phyloP scores from a whole-genome alignment of 2,888 invertebrate species.

The Theretra japonica region DNA sequence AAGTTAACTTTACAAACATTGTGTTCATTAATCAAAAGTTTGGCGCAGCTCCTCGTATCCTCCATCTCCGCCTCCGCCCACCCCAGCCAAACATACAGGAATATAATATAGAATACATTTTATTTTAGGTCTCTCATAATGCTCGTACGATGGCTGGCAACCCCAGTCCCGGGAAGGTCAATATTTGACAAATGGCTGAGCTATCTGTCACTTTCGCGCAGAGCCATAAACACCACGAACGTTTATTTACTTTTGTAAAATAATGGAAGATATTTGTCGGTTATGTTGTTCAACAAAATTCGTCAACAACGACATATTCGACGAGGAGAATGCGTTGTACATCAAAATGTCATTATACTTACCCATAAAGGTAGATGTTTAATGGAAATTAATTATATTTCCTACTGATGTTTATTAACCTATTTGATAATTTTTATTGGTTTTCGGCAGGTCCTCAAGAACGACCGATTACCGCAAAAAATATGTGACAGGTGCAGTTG shows the following conservation, averaged over 20 bases:
- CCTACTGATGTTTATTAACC: conserved; percentile 48
- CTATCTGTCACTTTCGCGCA: conserved; percentile 65
- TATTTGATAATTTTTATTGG: conserved; percentile 37
- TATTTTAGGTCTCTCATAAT: conserved; percentile 66
- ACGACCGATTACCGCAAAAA: conserved; percentile 88
- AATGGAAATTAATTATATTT: conserved; percentile 34
- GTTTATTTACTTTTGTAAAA: conserved; percentile 47
- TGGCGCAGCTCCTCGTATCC: conserved; percentile 79
- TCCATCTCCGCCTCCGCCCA: conserved; percentile 64
- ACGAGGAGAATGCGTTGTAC: conserved; percentile 87
- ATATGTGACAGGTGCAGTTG: conserved; percentile 89
- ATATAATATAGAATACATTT: conserved; percentile 41
- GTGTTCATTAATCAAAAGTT: conserved; percentile 84
- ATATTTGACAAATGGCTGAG: conserved; percentile 76
- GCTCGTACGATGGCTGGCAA: conserved; percentile 58
- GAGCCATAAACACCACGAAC: conserved; percentile 61
- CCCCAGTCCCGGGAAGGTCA: conserved; percentile 61
- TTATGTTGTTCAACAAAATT: conserved; percentile 78
- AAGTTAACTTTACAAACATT: conserved; percentile 80
- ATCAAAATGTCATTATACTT: conserved; percentile 89
- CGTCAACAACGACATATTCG: conserved; percentile 88
- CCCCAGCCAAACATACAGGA: conserved; percentile 53
- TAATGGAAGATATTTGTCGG: conserved; percentile 77
- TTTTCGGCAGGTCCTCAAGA: conserved; percentile 84
- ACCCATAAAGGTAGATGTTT: conserved; percentile 88